Evolutionary conservation across 2,113 vertebrate genomes (phyloP).

Genomic region (Chloebia gouldiae): DNA sequence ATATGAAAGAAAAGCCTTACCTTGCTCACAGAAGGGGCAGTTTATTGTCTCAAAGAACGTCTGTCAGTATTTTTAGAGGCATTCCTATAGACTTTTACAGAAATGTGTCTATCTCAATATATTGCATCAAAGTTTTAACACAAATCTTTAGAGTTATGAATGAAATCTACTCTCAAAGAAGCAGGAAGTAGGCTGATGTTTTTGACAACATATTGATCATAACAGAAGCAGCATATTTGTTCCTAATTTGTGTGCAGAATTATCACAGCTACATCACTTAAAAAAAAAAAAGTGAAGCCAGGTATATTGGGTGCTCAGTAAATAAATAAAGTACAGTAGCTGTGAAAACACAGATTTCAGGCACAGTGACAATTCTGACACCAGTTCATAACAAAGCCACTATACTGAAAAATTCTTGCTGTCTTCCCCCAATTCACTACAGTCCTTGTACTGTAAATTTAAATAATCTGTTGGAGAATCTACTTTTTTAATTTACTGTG

Average conservation of each 20-base stretch:
- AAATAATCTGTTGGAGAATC: not conserved
- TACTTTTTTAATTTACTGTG: not conserved
- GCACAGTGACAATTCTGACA: not conserved
- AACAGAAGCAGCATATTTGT: not conserved
- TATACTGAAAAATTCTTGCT: not conserved
- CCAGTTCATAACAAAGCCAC: not conserved
- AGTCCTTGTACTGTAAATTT: not conserved
- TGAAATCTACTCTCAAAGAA: not conserved
- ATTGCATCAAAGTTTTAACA: not conserved
- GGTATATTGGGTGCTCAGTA: not conserved
- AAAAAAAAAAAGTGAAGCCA: not conserved
- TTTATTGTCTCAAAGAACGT: not conserved
- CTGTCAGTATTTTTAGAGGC: not conserved
- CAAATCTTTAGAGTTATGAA: not conserved
- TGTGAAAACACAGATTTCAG: not conserved
- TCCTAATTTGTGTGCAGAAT: not conserved
- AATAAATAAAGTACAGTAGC: not conserved
- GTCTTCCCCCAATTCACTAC: not conserved
- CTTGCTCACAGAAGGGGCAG: not conserved
- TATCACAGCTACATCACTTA: not conserved
- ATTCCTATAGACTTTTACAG: not conserved
- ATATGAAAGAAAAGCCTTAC: not conserved
- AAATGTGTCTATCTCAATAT: not conserved
- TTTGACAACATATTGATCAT: not conserved
- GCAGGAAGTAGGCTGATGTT: not conserved